These are phyloP conservation scores for Ciconia boyciana DNA, from an alignment of 2,113 vertebrate genomes.

Conservation along the genomic window DNA sequence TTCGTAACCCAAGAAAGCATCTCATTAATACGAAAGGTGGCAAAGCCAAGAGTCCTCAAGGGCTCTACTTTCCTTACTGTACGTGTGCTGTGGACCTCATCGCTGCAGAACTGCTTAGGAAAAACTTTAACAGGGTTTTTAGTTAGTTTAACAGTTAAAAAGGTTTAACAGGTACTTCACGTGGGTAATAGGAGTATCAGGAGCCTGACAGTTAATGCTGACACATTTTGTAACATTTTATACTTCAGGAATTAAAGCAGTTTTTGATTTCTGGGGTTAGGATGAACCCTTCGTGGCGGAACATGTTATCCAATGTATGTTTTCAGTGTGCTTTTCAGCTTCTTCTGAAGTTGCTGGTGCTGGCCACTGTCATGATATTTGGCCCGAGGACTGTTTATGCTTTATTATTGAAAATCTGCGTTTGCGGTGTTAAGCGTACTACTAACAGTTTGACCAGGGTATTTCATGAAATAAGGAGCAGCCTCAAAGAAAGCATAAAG, in stretches of 20 bases:
- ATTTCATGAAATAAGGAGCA: not conserved
- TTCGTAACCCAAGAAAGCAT: not conserved
- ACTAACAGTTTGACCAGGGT: too few species aligned
- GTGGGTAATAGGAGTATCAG: accelerated
- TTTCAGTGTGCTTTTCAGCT: not conserved
- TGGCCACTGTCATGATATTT: not conserved
- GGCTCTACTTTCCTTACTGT: not conserved
- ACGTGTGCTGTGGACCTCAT: not conserved
- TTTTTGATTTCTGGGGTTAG: not conserved
- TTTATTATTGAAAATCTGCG: not conserved
- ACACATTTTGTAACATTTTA: not conserved
- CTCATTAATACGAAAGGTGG: not conserved
- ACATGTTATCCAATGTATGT: not conserved
- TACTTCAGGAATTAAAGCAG: not conserved
- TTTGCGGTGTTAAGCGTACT: too few species aligned
- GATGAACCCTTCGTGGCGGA: not conserved
- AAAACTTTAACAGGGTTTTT: not conserved
- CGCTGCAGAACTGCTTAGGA: not conserved
- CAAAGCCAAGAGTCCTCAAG: not conserved
- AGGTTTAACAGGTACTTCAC: not conserved
- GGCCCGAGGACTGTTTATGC: not conserved
- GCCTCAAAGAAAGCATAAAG: not conserved
- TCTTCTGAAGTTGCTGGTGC: not conserved
- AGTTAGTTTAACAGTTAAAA: too few species aligned
- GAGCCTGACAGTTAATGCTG: not conserved